These are phyloP conservation scores for Ophion ventricosus DNA, from an alignment of 2,888 invertebrate genomes.

Conservation along the genomic window DNA sequence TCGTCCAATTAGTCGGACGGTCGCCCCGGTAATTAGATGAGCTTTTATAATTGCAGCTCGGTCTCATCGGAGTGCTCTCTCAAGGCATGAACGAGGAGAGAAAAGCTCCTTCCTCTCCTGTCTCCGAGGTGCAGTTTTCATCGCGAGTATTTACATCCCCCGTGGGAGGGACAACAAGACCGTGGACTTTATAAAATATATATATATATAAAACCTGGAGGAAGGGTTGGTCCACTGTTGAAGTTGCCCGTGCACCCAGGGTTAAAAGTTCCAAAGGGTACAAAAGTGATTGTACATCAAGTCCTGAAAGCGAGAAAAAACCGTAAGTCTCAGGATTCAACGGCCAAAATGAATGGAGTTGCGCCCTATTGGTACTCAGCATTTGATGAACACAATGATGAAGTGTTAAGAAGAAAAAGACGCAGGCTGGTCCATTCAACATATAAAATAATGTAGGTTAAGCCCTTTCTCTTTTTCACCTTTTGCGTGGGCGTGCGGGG, in stretches of 20 bases:
- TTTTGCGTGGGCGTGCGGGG: neutral
- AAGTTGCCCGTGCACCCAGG: constrained; percentile 26
- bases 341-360: neutral
- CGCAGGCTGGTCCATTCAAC: neutral
- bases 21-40: constrained; percentile 81
- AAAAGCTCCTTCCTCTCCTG: constrained; percentile 70
- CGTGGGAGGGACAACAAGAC: constrained; percentile 74
- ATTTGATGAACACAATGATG: neutral
- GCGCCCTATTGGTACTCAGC: neutral
- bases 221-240: constrained; percentile 55
- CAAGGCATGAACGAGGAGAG: constrained; percentile 67
- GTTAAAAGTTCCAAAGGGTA: constrained; percentile 63
- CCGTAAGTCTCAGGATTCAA: neutral
- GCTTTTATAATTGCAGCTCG: constrained; percentile 79
- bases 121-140: constrained; percentile 82
- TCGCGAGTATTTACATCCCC: constrained; percentile 82
- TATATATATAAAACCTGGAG: constrained; percentile 27
- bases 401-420: constrained; percentile 5
- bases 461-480: constrained; percentile 11
- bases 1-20: constrained; percentile 74
- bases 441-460: neutral
- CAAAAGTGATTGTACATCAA: constrained; percentile 35
- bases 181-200: constrained; percentile 45
- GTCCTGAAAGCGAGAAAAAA: constrained; percentile 16
- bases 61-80: constrained; percentile 72